Evolutionary conservation across 2,113 vertebrate genomes (phyloP).

Genomic region (Miniopterus natalensis): DNA sequence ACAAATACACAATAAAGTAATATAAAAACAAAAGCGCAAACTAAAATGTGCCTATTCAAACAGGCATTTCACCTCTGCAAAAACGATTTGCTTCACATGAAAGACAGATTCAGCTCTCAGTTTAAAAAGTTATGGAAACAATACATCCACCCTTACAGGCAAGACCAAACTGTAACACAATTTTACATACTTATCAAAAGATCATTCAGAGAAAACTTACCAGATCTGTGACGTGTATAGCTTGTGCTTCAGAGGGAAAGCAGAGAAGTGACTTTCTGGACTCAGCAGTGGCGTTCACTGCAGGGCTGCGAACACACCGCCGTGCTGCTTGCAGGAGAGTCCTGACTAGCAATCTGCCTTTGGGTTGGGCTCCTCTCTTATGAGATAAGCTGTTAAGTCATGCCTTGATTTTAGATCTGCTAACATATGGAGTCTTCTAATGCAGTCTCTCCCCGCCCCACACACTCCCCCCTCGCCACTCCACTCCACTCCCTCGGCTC

Average conservation of each 20-base stretch:
- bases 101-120: neutral
- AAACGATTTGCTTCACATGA: conserved; percentile 36
- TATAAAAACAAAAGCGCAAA: conserved; percentile 40
- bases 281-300: conserved; percentile 65
- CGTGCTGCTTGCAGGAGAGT: conserved; percentile 55
- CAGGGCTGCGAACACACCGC: conserved; percentile 52
- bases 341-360: conserved; percentile 66
- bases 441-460: conserved; percentile 69
- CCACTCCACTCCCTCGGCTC: conserved; percentile 89
- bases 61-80: conserved; percentile 42
- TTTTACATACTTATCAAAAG: conserved; percentile 62
- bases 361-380: conserved; percentile 80
- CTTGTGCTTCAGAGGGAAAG: conserved; percentile 54
- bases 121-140: conserved; percentile 55
- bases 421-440: conserved; percentile 84
- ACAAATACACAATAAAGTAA: neutral
- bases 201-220: conserved; percentile 77
- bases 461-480: conserved; percentile 43
- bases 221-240: conserved; percentile 53
- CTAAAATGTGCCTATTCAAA: conserved; percentile 52
- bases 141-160: conserved; percentile 36
- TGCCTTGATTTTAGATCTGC: conserved; percentile 84
- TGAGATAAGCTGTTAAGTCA: conserved; percentile 85
- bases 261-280: conserved; percentile 47
- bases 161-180: conserved; percentile 42